Evolutionary conservation across 2,113 vertebrate genomes (phyloP).

Genomic region (Mormyrus lacerda): DNA sequence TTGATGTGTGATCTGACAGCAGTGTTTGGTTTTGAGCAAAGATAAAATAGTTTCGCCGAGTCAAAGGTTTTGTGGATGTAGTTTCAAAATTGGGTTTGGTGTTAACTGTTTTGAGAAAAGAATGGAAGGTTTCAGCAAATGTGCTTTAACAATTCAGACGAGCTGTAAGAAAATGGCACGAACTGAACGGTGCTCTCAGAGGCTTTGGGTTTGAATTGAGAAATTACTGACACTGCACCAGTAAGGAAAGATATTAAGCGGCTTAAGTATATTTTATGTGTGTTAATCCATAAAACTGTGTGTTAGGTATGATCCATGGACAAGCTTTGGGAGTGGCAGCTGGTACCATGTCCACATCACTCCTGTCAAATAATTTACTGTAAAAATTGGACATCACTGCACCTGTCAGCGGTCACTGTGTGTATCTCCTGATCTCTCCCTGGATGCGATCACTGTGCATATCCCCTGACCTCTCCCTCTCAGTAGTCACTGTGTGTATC

Average conservation of each 20-base stretch:
- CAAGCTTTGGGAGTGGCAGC: background rate
- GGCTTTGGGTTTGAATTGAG: background rate
- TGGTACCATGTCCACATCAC: background rate
- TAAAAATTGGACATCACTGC: background rate
- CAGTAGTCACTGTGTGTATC: no score
- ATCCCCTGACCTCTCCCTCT: no score
- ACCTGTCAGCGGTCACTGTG: background rate
- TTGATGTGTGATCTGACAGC: background rate
- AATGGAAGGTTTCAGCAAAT: background rate
- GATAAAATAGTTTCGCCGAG: background rate
- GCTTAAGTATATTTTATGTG: background rate
- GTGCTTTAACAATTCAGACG: background rate
- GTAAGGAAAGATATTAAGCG: background rate
- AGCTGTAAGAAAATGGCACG: background rate
- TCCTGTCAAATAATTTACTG: background rate
- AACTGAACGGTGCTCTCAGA: background rate
- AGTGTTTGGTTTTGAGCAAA: background rate
- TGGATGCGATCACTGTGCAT: fast-evolving
- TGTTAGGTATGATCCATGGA: background rate
- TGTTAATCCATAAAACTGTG: background rate
- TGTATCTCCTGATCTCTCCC: no score
- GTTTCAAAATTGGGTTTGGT: background rate
- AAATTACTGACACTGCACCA: background rate
- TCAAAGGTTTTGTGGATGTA: background rate
- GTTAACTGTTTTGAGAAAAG: background rate